A percentile compares a stretch with the other conserved stretches of the same genome.
phyloP scores from a whole-genome alignment of 2,113 vertebrate genomes.

The Arizona elegans region DNA sequence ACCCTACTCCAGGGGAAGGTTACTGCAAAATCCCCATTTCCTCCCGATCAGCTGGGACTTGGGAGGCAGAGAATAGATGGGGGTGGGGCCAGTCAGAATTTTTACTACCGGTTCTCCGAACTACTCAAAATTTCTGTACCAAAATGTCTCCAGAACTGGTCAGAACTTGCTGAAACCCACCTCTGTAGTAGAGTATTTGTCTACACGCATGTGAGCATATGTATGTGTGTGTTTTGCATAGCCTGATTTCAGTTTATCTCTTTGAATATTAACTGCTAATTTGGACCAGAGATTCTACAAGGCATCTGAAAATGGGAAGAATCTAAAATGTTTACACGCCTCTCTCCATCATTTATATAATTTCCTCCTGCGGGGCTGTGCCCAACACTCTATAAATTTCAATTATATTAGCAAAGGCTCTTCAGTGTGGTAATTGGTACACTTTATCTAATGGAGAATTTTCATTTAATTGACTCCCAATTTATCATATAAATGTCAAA shows the following conservation, averaged over 20 bases:
- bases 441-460: conserved; percentile 75
- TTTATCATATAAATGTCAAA: conserved; percentile 77
- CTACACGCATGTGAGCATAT: background rate
- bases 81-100: no score
- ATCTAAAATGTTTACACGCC: conserved; percentile 57
- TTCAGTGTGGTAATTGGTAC: conserved; percentile 70
- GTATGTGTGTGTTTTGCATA: background rate
- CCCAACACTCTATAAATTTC: conserved; percentile 69
- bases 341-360: conserved; percentile 46
- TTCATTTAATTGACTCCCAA: conserved; percentile 78
- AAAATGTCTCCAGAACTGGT: no score
- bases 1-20: no score
- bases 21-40: no score
- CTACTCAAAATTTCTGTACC: no score
- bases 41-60: no score
- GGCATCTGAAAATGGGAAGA: conserved; percentile 35
- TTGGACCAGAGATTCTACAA: conserved; percentile 23
- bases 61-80: no score
- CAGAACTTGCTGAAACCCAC: no score
- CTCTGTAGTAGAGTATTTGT: background rate
- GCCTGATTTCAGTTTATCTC: conserved; percentile 26
- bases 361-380: conserved; percentile 49
- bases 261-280: conserved; percentile 19
- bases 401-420: conserved; percentile 70
- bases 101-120: no score